phyloP scores from a whole-genome alignment of 2,797 vertebrate genomes.

The Muraenolepis orangiensis region DNA sequence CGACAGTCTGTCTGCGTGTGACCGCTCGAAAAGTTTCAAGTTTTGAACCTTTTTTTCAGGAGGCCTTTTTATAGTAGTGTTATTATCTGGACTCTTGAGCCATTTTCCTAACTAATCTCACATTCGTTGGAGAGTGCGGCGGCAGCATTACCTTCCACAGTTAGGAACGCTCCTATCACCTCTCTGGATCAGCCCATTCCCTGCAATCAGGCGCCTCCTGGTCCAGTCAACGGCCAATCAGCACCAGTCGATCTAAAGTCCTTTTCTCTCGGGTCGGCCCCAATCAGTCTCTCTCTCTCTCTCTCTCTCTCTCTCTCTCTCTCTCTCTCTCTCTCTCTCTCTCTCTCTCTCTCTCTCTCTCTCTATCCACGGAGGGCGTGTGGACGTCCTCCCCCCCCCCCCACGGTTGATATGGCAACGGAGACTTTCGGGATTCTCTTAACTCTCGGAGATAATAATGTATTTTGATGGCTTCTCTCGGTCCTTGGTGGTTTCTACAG shows the following conservation, averaged over 20 bases:
- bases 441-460: no score
- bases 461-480: no score
- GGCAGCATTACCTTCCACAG: conserved; percentile 1
- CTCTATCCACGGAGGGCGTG: neutral
- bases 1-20: neutral
- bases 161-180: conserved; percentile 9
- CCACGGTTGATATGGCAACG: no score
- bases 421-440: no score
- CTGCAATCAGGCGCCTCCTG: conserved; percentile 9
- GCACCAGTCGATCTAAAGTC: conserved; percentile 2
- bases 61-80: neutral
- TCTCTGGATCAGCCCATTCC: conserved; percentile 8
- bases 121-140: no score
- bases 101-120: conserved; percentile 3
- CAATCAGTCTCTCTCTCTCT: neutral
- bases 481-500: neutral
- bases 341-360: no score
- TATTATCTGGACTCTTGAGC: conserved; percentile 7
- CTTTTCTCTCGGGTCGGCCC: neutral
- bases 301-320: no score
- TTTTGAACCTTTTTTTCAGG: conserved; percentile 15
- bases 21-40: neutral
- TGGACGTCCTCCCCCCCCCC: neutral
- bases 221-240: conserved; percentile 10
- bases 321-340: no score